Conservation (phyloP, 2,888 invertebrate genomes). For the Caenorhabditis parvicauda region DNA sequence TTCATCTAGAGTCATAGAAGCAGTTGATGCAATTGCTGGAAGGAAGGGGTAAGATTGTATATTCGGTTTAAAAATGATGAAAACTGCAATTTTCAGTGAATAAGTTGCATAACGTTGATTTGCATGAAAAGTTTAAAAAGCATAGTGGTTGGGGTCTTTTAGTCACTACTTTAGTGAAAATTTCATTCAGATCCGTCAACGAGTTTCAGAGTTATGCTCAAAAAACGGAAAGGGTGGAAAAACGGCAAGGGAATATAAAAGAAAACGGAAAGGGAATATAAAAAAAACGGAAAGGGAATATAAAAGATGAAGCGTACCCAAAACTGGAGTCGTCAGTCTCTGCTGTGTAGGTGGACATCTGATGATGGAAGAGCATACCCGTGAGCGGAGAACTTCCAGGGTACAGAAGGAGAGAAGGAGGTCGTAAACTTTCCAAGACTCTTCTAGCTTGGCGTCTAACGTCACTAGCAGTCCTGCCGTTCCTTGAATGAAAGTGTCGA, state of each 20-base stretch:
- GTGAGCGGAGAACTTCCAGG: slow-evolving; percentile 53
- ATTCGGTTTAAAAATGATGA: not conserved
- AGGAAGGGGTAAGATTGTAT: not conserved
- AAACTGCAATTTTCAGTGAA: not conserved
- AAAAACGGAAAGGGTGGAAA: no score
- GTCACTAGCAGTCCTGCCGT: slow-evolving; percentile 38
- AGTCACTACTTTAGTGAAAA: no score
- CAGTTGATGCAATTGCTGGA: slow-evolving; percentile 46
- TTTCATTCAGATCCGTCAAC: no score
- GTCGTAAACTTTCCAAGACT: slow-evolving; percentile 62
- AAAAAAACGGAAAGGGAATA: no score
- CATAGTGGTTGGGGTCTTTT: no score
- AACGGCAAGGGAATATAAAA: no score
- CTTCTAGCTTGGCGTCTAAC: slow-evolving; percentile 50
- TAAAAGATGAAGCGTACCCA: slow-evolving; percentile 9
- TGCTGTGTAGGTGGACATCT: slow-evolving; percentile 23
- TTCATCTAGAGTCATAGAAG: slow-evolving; percentile 55
- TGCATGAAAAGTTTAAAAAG: no score
- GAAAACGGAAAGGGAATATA: no score
- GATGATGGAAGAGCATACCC: slow-evolving; percentile 44
- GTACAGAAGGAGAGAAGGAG: slow-evolving; percentile 63
- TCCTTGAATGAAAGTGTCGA: slow-evolving; percentile 45
- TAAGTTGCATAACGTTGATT: no score
- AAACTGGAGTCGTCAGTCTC: slow-evolving; percentile 32
- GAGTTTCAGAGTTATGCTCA: no score